phyloP scores from a whole-genome alignment of 2,888 invertebrate species.

The Spatulosminthurus flaviceps region DNA sequence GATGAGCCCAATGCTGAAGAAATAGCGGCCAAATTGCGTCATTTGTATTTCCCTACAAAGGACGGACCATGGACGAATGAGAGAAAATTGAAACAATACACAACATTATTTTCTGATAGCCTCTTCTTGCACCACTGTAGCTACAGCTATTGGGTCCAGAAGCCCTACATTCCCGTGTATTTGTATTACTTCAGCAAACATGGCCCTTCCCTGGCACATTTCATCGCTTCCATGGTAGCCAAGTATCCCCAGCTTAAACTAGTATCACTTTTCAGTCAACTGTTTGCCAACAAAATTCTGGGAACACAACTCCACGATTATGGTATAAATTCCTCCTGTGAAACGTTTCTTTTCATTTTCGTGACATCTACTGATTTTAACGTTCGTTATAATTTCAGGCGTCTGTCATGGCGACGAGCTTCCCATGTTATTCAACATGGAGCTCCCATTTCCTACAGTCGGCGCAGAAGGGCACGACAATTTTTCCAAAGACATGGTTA shows the following conservation, averaged over 20 bases:
- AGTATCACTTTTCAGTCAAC: too few species aligned
- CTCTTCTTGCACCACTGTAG: neutral
- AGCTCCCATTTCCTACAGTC: too few species aligned
- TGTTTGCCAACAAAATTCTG: too few species aligned
- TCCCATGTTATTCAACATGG: neutral
- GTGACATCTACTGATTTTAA: neutral
- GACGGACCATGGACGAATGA: neutral
- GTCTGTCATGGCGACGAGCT: conserved; percentile 6
- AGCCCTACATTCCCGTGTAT: neutral
- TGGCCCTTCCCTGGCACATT: neutral
- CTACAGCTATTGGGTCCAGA: neutral
- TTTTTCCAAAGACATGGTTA: conserved; percentile 15
- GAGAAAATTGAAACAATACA: neutral
- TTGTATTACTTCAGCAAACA: conserved; percentile 8
- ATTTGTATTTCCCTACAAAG: neutral
- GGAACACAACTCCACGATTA: neutral
- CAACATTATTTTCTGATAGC: conserved; percentile 8
- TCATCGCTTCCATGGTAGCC: too few species aligned
- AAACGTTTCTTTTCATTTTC: neutral
- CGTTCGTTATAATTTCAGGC: neutral
- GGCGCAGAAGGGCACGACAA: neutral
- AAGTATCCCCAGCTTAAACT: too few species aligned
- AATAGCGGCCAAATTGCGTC: neutral
- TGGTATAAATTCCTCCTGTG: neutral
- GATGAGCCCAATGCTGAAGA: neutral